Evolutionary conservation across 2,113 vertebrate species (phyloP).

Genomic region (Carassius auratus): DNA sequence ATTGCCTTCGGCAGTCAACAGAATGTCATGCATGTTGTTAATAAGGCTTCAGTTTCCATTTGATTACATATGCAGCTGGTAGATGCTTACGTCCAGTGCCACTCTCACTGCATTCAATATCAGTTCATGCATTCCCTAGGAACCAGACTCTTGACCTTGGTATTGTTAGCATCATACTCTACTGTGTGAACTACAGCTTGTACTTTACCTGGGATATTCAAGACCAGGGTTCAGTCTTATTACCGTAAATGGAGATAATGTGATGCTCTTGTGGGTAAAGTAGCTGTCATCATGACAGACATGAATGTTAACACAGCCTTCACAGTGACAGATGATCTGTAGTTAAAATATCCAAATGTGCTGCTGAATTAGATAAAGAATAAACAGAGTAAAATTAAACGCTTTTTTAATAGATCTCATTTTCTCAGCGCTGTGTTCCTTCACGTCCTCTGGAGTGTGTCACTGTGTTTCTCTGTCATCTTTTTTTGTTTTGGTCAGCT

Average conservation of each 20-base stretch:
- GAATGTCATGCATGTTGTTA: background rate
- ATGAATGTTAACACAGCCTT: background rate
- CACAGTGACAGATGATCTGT: background rate
- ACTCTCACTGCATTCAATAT: background rate
- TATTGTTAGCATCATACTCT: background rate
- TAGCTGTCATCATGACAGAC: background rate
- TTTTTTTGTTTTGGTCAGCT: background rate
- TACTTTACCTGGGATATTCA: background rate
- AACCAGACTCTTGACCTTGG: constrained; percentile 9
- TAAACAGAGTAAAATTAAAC: constrained; percentile 1
- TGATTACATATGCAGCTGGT: background rate
- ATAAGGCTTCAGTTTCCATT: background rate
- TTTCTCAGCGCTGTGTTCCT: background rate
- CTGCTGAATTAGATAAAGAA: background rate
- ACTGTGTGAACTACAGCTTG: background rate
- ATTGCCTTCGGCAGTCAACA: background rate
- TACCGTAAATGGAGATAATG: background rate
- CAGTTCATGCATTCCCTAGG: background rate
- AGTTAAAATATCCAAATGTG: background rate
- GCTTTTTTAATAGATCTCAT: background rate
- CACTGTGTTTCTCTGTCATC: background rate
- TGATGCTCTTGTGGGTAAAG: background rate
- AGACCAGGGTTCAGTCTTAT: background rate
- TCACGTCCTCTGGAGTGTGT: background rate
- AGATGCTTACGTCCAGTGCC: background rate